Percentiles rank a stretch among this genome's conserved stretches.
phyloP scores from a whole-genome alignment of 2,113 vertebrate genomes.

The Scomber scombrus region DNA sequence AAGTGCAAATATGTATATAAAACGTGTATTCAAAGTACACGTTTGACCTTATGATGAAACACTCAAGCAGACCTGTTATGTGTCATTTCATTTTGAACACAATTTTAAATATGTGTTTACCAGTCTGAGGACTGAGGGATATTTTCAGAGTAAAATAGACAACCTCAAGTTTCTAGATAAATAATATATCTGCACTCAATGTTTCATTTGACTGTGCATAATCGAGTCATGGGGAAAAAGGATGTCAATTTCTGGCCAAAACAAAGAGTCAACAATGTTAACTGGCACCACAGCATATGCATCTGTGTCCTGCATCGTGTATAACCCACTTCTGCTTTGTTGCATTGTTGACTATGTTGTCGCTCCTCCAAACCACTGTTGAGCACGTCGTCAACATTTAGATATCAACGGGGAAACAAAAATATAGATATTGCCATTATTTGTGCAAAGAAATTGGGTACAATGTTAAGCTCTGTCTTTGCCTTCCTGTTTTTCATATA shows the following conservation, averaged over 20 bases:
- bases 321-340: constrained; percentile 18
- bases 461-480: neutral
- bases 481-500: neutral
- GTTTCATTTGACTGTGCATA: constrained; percentile 16
- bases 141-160: neutral
- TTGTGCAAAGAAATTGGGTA: constrained; percentile 22
- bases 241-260: constrained; percentile 33
- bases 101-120: neutral
- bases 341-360: constrained; percentile 56
- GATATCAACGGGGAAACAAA: neutral
- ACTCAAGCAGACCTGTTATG: neutral
- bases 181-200: constrained; percentile 4
- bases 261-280: constrained; percentile 34
- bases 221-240: neutral
- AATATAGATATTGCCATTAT: constrained; percentile 7
- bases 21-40: neutral
- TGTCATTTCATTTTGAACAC: neutral
- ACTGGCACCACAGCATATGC: constrained; percentile 49
- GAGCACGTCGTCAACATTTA: constrained; percentile 24
- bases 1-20: neutral
- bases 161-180: constrained; percentile 1
- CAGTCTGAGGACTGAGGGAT: neutral
- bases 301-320: constrained; percentile 51
- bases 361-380: constrained; percentile 38
- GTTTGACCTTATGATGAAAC: constrained; percentile 6